Evolutionary conservation across 2,113 vertebrate species (phyloP).

Genomic region (Leucopsar rothschildi): DNA sequence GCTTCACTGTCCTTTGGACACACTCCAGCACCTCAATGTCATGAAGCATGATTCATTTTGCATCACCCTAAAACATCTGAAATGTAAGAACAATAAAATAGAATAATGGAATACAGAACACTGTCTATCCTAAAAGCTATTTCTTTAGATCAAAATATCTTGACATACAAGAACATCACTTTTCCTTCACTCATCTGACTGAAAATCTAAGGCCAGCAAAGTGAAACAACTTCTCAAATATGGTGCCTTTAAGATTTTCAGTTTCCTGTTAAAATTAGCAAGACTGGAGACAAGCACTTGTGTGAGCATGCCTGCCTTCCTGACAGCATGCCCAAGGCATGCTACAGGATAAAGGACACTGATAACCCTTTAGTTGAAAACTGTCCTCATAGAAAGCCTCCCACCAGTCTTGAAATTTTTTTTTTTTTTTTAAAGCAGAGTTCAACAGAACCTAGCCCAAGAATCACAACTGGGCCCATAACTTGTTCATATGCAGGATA

Average conservation of each 20-base stretch:
- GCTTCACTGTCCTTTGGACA: neutral
- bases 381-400: neutral
- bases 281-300: rapidly evolving
- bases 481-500: neutral
- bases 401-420: neutral
- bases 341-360: neutral
- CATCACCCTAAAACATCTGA: neutral
- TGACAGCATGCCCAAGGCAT: neutral
- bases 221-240: neutral
- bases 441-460: neutral
- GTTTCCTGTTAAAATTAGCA: neutral
- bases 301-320: neutral
- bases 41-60: neutral
- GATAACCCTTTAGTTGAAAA: neutral
- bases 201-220: neutral
- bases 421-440: neutral
- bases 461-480: neutral
- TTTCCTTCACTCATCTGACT: neutral
- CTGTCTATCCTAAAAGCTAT: neutral
- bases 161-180: neutral
- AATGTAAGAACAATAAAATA: neutral
- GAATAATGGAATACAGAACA: neutral
- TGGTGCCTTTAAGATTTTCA: neutral
- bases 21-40: neutral
- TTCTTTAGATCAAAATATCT: neutral